Evolutionary conservation across 2,797 vertebrate genomes (phyloP).

Genomic region (Chrosomus eos): DNA sequence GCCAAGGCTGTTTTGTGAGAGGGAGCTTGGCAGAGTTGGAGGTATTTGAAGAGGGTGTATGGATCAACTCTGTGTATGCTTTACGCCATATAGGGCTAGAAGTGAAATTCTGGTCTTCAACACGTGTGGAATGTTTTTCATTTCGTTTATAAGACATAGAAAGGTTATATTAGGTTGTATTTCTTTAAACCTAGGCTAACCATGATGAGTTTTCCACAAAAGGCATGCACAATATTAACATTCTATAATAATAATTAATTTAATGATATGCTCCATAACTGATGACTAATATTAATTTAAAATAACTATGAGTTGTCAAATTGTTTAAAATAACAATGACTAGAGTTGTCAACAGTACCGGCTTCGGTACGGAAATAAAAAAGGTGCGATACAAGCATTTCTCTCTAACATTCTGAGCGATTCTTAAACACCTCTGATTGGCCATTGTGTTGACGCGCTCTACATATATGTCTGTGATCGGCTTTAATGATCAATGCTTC

Average conservation of each 20-base stretch:
- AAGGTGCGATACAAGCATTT: too few relatives aligned
- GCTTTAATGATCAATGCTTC: too few relatives aligned
- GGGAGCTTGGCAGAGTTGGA: constrained; percentile 37
- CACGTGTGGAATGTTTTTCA: constrained; percentile 21
- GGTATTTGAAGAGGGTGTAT: constrained; percentile 46
- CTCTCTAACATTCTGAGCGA: too few relatives aligned
- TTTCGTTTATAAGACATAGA: constrained; percentile 26
- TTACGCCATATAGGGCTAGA: constrained; percentile 57
- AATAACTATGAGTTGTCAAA: too few relatives aligned
- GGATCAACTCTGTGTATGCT: constrained; percentile 40
- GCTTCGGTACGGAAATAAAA: too few relatives aligned
- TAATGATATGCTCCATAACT: not conserved
- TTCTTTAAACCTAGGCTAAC: not conserved
- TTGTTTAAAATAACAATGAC: too few relatives aligned
- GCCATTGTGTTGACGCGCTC: too few relatives aligned
- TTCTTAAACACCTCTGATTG: too few relatives aligned
- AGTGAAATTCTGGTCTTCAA: constrained; percentile 35
- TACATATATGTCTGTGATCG: too few relatives aligned
- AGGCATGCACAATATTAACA: not conserved
- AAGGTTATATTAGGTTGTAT: not conserved
- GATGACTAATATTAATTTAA: not conserved
- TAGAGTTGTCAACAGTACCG: too few relatives aligned
- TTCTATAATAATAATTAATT: not conserved
- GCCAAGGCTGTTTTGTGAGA: constrained; percentile 43
- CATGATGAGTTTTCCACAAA: not conserved